Base-by-base conservation (phyloP, 1,140 invertebrate species). In the Metopolophium dirhodum region DNA sequence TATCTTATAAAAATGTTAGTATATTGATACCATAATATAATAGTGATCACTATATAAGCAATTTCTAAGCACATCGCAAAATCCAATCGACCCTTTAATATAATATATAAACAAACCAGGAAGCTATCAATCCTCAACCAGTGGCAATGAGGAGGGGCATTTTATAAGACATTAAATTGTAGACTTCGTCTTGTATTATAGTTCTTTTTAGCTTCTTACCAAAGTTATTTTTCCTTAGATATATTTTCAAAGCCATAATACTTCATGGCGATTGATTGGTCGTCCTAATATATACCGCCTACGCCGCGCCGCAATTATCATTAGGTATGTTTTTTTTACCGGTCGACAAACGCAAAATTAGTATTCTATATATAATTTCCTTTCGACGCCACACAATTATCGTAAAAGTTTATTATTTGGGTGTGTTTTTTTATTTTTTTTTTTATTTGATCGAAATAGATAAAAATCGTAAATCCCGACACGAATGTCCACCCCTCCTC, bases 321-420 rank as follows among this genome's bases (percentile, higher is more conserved):
- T 26, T 41, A 35, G 8, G 30, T 41, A 41, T 23, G 4, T 51
- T 61, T 77, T 77, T 77, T 77, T 14, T n/a, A 3, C 82, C 37
- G 22, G 7, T 37, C 82, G 82, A 83, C 82, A 23, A 83, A 41
- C 7, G 82, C 82, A 4, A 77, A 77, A 77, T 77, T 77, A 77
- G 61, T 77, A 77, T n/a, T 77, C 61, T 77, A 77, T 77, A 77
- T 77, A 77, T 45, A 87, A 47, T 87, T 87, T 87, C 45, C 9
- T 87, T 87, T 20, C 22, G 8, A 20, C 45, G n/a, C 37, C 85
- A 30, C 85, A 47, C 2, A 47, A 87, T 45, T 41, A 45, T 87
- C 11, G 85, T 47, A 20, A 87, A 47, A 37, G 26, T 30, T 47
- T 30, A 35, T 51, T 51, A 88, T 88, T 35, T 45, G 37, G 83